Evolutionary conservation across 2,113 vertebrate genomes (phyloP).

Genomic region (Baryphthengus martii): DNA sequence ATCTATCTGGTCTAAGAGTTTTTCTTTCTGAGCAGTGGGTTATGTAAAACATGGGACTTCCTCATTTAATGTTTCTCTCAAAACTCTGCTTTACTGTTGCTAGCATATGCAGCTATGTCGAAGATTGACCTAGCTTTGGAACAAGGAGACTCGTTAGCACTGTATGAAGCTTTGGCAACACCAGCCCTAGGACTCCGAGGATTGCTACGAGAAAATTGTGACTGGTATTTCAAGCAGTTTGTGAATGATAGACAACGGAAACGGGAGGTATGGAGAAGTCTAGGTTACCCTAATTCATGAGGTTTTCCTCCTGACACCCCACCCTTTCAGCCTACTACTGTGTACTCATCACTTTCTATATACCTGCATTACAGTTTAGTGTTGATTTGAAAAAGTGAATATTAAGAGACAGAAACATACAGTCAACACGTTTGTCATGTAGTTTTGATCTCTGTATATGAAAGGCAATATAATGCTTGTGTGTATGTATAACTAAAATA

Average conservation of each 20-base stretch:
- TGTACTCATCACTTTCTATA: not conserved
- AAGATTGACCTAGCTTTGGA: constrained; percentile 81
- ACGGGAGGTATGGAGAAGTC: constrained; percentile 76
- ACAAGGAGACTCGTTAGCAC: constrained; percentile 58
- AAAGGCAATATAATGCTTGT: not conserved
- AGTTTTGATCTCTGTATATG: not conserved
- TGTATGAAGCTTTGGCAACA: constrained; percentile 78
- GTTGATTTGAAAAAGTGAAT: not conserved
- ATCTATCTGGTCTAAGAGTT: not conserved
- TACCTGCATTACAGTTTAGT: not conserved
- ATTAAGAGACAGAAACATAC: not conserved
- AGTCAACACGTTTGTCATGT: not conserved
- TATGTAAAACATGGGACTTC: not conserved
- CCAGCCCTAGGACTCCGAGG: constrained; percentile 82
- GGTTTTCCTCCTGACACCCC: not conserved
- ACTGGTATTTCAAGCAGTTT: constrained; percentile 96
- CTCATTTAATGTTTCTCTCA: not conserved
- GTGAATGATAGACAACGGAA: constrained; percentile 81
- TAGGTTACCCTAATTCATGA: not conserved
- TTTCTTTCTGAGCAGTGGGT: not conserved
- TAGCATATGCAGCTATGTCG: constrained; percentile 81
- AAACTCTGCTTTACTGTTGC: not conserved
- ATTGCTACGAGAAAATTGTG: constrained; percentile 83
- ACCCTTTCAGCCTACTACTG: not conserved
- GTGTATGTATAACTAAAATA: not conserved